phyloP scores from a whole-genome alignment of 2,888 invertebrate genomes.

The Lasiommata megera region DNA sequence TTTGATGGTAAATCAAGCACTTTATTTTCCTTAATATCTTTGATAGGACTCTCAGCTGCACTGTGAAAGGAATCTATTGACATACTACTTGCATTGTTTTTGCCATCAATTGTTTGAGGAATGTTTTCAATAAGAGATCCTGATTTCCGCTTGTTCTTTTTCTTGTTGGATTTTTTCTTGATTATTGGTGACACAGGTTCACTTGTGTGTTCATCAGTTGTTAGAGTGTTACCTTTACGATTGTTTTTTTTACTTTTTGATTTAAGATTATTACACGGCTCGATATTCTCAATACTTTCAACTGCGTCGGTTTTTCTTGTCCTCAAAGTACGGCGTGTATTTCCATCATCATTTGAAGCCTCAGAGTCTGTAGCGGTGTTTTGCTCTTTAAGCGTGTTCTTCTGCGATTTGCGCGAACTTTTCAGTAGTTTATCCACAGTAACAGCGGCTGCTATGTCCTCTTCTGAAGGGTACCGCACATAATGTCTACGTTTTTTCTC shows the following conservation, averaged over 20 bases:
- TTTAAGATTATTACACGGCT: slow-evolving; percentile 24
- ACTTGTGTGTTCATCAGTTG: slow-evolving; percentile 38
- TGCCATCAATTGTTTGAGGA: slow-evolving; percentile 24
- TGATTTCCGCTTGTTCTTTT: slow-evolving; percentile 48
- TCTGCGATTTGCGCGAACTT: slow-evolving; percentile 38
- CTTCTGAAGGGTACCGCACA: slow-evolving; percentile 58
- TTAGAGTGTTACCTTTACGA: slow-evolving; percentile 24
- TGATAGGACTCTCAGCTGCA: slow-evolving; percentile 61
- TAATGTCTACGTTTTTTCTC: slow-evolving; percentile 56
- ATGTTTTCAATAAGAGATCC: slow-evolving; percentile 39
- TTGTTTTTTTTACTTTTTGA: slow-evolving; percentile 28
- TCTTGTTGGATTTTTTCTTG: slow-evolving; percentile 46
- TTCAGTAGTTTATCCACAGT: slow-evolving; percentile 32
- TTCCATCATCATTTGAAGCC: slow-evolving; percentile 21
- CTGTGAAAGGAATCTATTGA: slow-evolving; percentile 66
- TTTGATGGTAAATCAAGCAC: not conserved
- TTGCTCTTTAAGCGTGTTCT: slow-evolving; percentile 47
- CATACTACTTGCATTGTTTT: slow-evolving; percentile 42
- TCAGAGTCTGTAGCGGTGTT: slow-evolving; percentile 32
- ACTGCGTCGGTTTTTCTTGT: slow-evolving; percentile 43
- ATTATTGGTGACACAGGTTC: slow-evolving; percentile 39
- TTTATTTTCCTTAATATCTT: not conserved
- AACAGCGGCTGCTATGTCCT: slow-evolving; percentile 37
- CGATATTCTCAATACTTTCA: slow-evolving; percentile 28
- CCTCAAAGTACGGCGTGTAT: slow-evolving; percentile 44